Evolutionary conservation across 1,140 invertebrate species (phyloP).

Genomic region (Berghia stephanieae): DNA sequence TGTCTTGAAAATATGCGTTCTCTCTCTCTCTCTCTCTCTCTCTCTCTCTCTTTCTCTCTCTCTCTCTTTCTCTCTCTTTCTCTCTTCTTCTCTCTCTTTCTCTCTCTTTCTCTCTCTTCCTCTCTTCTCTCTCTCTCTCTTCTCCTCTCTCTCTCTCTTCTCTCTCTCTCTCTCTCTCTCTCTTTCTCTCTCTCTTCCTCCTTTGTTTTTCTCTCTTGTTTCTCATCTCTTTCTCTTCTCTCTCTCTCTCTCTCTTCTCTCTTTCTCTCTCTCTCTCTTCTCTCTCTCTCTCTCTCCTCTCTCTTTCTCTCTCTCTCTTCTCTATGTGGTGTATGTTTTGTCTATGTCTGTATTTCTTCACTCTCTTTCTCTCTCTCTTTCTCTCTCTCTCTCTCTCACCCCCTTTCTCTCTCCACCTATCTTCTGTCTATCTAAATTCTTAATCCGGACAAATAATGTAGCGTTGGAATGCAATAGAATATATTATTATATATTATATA

Average conservation of each 20-base stretch:
- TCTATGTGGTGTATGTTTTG: not conserved
- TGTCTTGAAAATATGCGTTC: not conserved
- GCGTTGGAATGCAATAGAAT: too few species aligned
- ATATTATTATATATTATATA: too few species aligned
- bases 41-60: not conserved
- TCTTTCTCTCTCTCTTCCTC: not conserved
- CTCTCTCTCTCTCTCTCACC: slow-evolving; percentile 16
- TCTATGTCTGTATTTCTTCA: not conserved
- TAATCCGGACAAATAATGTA: not conserved
- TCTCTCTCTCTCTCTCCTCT: not conserved
- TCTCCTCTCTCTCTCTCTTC: not conserved
- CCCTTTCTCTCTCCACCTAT: not conserved
- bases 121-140: slow-evolving; percentile 18
- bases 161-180: slow-evolving; percentile 11
- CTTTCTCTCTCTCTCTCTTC: not conserved
- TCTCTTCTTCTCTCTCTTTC: not conserved
- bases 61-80: slow-evolving; percentile 1
- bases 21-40: not conserved
- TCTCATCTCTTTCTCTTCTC: not conserved
- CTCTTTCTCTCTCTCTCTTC: not conserved
- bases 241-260: not conserved
- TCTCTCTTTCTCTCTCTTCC: slow-evolving; percentile 6
- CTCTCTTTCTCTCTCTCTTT: not conserved
- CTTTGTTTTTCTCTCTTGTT: not conserved
- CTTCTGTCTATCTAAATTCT: not conserved